phyloP scores from a whole-genome alignment of 2,797 vertebrate genomes.

The Oceanodroma leucorhoa region DNA sequence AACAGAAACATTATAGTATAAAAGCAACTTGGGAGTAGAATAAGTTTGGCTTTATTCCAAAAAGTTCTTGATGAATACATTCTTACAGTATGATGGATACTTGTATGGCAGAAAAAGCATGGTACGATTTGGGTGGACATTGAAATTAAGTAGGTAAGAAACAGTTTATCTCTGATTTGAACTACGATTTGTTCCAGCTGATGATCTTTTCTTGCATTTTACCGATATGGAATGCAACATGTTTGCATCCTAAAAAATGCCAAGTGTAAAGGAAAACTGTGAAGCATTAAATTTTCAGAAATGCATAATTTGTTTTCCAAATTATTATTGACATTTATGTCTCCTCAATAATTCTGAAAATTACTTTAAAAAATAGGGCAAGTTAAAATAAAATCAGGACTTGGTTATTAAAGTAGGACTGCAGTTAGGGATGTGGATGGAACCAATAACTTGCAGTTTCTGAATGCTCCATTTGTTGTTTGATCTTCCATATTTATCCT shows the following conservation, averaged over 20 bases:
- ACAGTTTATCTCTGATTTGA: not conserved
- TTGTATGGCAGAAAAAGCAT: not conserved
- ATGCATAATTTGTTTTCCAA: not conserved
- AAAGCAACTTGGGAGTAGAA: not conserved
- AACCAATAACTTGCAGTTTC: not conserved
- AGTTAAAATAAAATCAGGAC: not conserved
- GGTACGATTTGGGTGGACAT: not conserved
- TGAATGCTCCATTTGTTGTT: not conserved
- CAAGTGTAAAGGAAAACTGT: not conserved
- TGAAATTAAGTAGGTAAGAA: not conserved
- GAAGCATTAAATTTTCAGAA: not conserved
- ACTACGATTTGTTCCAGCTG: not conserved
- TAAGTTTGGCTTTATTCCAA: not conserved
- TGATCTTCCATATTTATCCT: not conserved
- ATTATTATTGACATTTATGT: not conserved
- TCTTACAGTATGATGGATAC: not conserved
- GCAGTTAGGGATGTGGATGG: not conserved
- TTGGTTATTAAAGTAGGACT: not conserved
- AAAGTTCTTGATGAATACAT: not conserved
- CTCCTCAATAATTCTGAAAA: not conserved
- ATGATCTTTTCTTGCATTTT: not conserved
- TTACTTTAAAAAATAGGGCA: not conserved
- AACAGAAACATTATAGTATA: not conserved
- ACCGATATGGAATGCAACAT: not conserved
- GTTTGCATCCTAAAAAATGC: not conserved